Percentiles rank a stretch among this genome's conserved stretches.
Conservation (phyloP, 2,797 vertebrate genomes). For the Otolemur crassicaudatus region DNA sequence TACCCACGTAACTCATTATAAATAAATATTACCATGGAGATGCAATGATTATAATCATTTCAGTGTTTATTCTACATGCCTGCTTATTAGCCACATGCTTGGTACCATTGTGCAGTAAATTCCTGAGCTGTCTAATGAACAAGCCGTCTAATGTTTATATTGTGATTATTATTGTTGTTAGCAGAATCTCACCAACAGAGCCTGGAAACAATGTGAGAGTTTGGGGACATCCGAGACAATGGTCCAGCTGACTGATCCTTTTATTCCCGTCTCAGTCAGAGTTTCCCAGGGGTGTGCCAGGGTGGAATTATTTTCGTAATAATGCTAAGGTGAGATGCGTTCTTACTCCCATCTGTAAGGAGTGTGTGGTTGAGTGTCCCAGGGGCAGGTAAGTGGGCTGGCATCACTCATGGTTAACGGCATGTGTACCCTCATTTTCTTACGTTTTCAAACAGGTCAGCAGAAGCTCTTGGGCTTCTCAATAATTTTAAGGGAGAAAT, state of each 20-base stretch:
- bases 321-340: rapidly evolving
- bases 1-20: conserved; percentile 58
- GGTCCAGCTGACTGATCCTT: background rate
- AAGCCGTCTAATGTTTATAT: background rate
- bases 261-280: no score
- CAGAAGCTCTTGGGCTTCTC: background rate
- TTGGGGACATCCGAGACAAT: rapidly evolving
- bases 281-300: background rate
- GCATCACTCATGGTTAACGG: background rate
- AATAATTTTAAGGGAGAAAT: background rate
- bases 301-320: no score
- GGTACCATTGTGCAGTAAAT: background rate
- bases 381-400: rapidly evolving
- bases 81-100: conserved; percentile 47
- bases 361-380: background rate
- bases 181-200: background rate
- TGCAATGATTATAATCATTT: conserved; percentile 62
- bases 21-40: conserved; percentile 74
- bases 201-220: background rate
- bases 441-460: rapidly evolving
- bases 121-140: conserved; percentile 52
- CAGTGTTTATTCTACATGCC: conserved; percentile 47
- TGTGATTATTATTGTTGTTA: background rate
- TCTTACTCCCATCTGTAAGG: rapidly evolving
- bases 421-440: background rate